These are phyloP conservation scores for Nannoperca australis DNA, from an alignment of 2,797 vertebrate genomes.

Conservation along the genomic window DNA sequence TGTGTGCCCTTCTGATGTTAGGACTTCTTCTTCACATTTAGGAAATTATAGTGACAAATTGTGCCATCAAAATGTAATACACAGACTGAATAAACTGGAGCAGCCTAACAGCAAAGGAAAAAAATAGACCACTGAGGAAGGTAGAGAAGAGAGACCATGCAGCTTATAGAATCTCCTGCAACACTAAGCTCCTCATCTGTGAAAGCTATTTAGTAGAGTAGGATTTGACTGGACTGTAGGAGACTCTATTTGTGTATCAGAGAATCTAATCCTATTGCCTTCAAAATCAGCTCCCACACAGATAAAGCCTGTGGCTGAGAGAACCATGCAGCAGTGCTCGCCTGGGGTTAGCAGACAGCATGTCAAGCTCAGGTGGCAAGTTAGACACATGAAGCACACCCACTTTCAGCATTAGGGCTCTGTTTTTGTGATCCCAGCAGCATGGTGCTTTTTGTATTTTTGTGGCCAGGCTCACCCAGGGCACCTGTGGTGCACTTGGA, in stretches of 20 bases:
- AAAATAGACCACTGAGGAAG: background rate
- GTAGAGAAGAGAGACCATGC: background rate
- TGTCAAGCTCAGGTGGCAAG: background rate
- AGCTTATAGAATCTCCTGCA: slow-evolving; percentile 11
- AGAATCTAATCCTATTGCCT: slow-evolving; percentile 73
- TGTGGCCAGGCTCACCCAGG: too few species aligned
- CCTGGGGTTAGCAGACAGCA: background rate
- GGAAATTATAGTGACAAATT: background rate
- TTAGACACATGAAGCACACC: background rate
- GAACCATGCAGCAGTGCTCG: slow-evolving; percentile 5
- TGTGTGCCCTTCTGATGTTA: background rate
- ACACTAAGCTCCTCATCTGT: slow-evolving; percentile 57
- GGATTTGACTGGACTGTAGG: slow-evolving; percentile 48
- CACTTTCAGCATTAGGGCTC: background rate
- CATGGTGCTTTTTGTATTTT: background rate
- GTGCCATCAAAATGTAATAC: background rate
- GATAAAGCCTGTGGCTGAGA: background rate
- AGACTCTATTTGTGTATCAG: slow-evolving; percentile 72
- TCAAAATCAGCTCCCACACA: slow-evolving; percentile 52
- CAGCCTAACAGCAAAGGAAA: background rate
- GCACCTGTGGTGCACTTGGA: background rate
- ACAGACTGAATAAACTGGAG: background rate
- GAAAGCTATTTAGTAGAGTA: slow-evolving; percentile 32
- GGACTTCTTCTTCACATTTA: background rate
- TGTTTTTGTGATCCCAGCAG: background rate